Conservation (phyloP, 2,888 invertebrate genomes). For the Synergus umbraculus region DNA sequence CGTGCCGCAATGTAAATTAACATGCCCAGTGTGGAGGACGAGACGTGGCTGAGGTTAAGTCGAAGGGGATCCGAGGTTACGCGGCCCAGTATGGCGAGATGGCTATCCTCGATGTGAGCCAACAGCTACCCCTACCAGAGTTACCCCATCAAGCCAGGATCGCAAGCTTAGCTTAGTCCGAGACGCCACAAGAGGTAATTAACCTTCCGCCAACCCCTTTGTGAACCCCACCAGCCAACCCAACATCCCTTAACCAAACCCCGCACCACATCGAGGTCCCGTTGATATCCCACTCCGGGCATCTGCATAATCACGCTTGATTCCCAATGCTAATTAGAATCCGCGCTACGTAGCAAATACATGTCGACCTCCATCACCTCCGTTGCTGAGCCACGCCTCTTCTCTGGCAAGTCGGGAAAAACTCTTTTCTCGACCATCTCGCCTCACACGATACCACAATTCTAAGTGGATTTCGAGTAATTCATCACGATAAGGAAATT, state of each 20-base stretch:
- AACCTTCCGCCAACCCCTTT: constrained; percentile 72
- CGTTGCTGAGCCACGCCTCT: constrained; percentile 57
- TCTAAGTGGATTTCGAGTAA: constrained; percentile 16
- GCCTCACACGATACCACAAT: constrained; percentile 45
- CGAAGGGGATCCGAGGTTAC: constrained; percentile 63
- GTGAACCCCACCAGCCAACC: constrained; percentile 53
- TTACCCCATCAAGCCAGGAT: constrained; percentile 62
- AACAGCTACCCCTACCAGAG: constrained; percentile 53
- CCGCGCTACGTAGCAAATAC: constrained; percentile 69
- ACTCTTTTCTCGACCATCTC: constrained; percentile 48
- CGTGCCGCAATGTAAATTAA: constrained; percentile 68
- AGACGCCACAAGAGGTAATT: constrained; percentile 75
- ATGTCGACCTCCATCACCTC: constrained; percentile 69
- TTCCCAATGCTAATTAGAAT: constrained; percentile 76
- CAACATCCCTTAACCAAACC: constrained; percentile 48
- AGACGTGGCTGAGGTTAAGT: constrained; percentile 66
- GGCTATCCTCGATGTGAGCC: constrained; percentile 64
- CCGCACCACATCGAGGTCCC: constrained; percentile 54
- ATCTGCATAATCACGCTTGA: constrained; percentile 75
- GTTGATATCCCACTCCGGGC: constrained; percentile 68
- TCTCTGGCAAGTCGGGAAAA: constrained; percentile 49
- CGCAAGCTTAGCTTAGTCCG: constrained; percentile 66
- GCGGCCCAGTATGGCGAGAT: constrained; percentile 59
- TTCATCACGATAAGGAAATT: constrained; percentile 12
- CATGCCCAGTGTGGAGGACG: constrained; percentile 57